Evolutionary conservation across 2,113 vertebrate genomes (phyloP), one percentile per base, ranked within the genome.

Genomic region (Salvelinus fontinalis): DNA sequence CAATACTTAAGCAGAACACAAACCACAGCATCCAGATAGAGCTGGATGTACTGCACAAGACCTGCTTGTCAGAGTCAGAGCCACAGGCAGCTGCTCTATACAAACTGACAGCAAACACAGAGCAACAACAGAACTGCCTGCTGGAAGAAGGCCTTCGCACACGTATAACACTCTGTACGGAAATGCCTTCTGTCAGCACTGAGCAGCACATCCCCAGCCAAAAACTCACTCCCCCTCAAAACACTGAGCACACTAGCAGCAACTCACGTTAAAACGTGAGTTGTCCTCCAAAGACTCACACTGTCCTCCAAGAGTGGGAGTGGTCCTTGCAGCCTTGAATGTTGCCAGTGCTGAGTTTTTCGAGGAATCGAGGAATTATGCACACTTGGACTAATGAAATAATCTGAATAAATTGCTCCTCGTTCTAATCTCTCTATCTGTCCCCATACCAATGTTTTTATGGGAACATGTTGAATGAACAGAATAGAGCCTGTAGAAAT

Each of bases 171-270:
- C 79, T 81, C 84, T 78, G 78, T 83, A 82, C 44, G 82, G 84
- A 88, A 89, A 89, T 83, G 89, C 82, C 87, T 84, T 79, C 83
- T 84, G 85, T 84, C 86, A 89, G 89, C 86, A 86, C 54, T 83
- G 64, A 67, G 73, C 75, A 26, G 79, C 70, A 67, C 76, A 57
- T 77, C 12, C 72, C 70, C 74, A 77, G 14, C 72, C 22, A 70
- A 54, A 57, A 24, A 70, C 81, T 73, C 67, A 67, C 75, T 51
- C 69, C 73, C 22, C 75, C 82, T 80, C 67, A 68, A 87, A 84
- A 85, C 88, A 82, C 2, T 1, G 83, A 84, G 75, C 84, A 44
- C 39, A 76, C 85, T 88, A 88, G 81, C 84, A 83, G 83, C 83
- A 85, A 71, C 81, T 80, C 34, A 8, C 34, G 34, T 39, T 39